Conservation (phyloP, 2,888 invertebrate species). For the Megamerina dolium region DNA sequence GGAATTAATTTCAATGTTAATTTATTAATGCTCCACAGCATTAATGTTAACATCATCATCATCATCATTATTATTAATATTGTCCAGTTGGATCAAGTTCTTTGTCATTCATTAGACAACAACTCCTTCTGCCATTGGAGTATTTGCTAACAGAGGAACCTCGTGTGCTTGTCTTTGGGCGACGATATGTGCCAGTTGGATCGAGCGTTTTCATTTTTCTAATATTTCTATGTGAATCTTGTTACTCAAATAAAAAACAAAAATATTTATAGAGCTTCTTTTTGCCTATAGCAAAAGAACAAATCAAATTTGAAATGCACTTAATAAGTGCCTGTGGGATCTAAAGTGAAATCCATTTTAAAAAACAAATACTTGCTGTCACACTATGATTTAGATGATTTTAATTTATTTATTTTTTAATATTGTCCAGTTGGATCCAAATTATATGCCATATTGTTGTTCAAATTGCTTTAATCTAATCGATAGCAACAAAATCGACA, state of each 20-base stretch:
- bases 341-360: constrained; percentile 42
- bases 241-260: no score
- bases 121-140: no score
- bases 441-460: constrained; percentile 35
- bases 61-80: constrained; percentile 40
- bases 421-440: constrained; percentile 49
- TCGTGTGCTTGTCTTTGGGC: constrained; percentile 35
- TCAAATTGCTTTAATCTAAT: background rate
- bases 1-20: no score
- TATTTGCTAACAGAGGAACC: constrained; percentile 20
- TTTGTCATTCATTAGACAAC: constrained; percentile 20
- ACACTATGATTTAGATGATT: background rate
- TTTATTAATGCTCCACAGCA: no score
- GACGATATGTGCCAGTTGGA: constrained; percentile 47
- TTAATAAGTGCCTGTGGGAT: constrained; percentile 48
- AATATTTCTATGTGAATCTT: background rate
- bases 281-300: no score
- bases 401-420: no score
- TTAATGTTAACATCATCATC: no score
- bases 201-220: constrained; percentile 37
- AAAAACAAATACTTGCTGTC: background rate
- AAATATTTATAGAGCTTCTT: no score
- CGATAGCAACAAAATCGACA: no score
- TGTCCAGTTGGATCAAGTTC: constrained; percentile 47
- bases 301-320: constrained; percentile 3